Percentiles rank a stretch among this genome's conserved stretches.
phyloP scores from a whole-genome alignment of 2,113 vertebrate genomes.

The Sapayoa aenigma region DNA sequence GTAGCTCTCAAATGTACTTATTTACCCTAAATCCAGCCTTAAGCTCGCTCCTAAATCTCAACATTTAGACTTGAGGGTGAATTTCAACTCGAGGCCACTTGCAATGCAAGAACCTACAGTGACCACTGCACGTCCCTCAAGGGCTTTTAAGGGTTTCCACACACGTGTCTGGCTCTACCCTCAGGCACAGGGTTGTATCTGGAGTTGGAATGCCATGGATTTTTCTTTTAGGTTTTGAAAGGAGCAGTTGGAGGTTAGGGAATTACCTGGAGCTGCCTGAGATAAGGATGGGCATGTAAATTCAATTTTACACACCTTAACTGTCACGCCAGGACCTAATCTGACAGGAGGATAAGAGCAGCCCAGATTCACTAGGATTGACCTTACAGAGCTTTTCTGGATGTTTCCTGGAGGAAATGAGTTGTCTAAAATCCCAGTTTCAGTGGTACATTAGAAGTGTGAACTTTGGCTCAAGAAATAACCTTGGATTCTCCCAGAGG shows the following conservation, averaged over 20 bases:
- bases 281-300: neutral
- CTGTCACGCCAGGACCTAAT: neutral
- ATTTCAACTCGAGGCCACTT: neutral
- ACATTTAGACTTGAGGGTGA: neutral
- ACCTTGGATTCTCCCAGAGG: neutral
- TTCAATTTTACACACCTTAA: neutral
- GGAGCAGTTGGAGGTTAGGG: neutral
- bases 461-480: neutral
- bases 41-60: neutral
- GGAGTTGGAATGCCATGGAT: neutral
- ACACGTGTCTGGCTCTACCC: neutral
- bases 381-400: neutral
- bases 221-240: neutral
- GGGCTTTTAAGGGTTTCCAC: neutral
- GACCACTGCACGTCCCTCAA: neutral
- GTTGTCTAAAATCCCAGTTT: neutral
- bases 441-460: neutral
- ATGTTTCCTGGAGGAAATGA: neutral
- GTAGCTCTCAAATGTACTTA: neutral
- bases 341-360: neutral
- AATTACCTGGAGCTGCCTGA: neutral
- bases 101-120: neutral
- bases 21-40: neutral
- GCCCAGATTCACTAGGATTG: neutral
- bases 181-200: neutral